Percentiles rank a stretch among this genome's conserved stretches.
Evolutionary conservation across 2,797 vertebrate genomes (phyloP).

Genomic region (Protosalanx chinensis): DNA sequence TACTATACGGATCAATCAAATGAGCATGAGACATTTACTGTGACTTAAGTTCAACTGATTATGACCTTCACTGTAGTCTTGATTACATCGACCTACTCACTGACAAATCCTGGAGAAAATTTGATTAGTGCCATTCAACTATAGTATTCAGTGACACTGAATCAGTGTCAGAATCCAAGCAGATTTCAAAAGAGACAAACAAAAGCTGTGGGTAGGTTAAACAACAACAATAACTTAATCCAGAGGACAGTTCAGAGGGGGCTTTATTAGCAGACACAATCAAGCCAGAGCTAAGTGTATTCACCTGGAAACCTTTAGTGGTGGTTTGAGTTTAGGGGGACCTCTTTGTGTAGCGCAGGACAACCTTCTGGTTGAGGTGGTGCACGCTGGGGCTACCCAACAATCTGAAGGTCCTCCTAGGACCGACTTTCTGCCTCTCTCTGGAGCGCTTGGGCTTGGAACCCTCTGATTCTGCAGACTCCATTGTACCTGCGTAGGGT

Average conservation of each 20-base stretch:
- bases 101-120: neutral
- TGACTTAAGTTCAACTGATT: neutral
- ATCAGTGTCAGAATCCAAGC: neutral
- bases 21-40: too few species aligned
- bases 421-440: neutral
- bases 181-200: neutral
- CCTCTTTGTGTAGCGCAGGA: conserved; percentile 1
- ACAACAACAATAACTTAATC: neutral
- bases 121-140: neutral
- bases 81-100: neutral
- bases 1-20: too few species aligned
- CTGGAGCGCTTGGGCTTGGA: neutral
- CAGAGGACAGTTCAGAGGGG: neutral
- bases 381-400: neutral
- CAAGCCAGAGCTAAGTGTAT: neutral
- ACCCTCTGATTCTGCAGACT: neutral
- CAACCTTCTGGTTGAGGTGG: conserved; percentile 10
- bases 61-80: neutral
- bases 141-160: neutral
- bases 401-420: neutral
- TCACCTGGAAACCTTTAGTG: neutral
- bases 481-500: neutral
- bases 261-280: neutral
- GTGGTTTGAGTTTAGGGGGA: neutral
- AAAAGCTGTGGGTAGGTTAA: neutral